A percentile compares a stretch with the other conserved stretches of the same genome.
Evolutionary conservation across 2,797 vertebrate species (phyloP).

Genomic region (Tragelaphus eurycerus): DNA sequence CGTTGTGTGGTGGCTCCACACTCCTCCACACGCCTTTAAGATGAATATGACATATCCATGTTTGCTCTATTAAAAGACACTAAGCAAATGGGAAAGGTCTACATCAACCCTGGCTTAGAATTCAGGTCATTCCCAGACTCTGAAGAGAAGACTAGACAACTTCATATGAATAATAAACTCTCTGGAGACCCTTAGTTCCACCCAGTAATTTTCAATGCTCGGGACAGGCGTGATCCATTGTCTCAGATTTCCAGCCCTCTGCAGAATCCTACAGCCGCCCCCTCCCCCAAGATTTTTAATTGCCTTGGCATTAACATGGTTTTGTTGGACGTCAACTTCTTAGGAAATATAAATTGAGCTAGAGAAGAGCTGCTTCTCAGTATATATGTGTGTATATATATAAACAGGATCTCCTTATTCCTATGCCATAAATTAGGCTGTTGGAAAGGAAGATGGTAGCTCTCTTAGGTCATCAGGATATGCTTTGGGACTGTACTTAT

Average conservation of each 20-base stretch:
- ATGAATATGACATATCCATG: slow-evolving; percentile 16
- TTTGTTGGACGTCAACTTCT: slow-evolving; percentile 36
- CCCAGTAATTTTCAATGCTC: slow-evolving; percentile 43
- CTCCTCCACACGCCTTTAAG: background rate
- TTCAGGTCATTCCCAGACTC: slow-evolving; percentile 46
- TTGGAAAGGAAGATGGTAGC: slow-evolving; percentile 27
- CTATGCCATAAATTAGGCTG: slow-evolving; percentile 22
- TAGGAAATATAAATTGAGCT: slow-evolving; percentile 26
- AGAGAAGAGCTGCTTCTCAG: slow-evolving; percentile 48
- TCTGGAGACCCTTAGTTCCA: slow-evolving; percentile 29
- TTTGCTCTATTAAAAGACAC: slow-evolving; percentile 39
- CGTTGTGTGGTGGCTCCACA: background rate
- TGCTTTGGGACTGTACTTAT: background rate
- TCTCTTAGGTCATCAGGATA: slow-evolving; percentile 28
- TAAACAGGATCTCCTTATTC: slow-evolving; percentile 38
- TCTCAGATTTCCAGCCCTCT: slow-evolving; percentile 52
- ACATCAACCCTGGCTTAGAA: slow-evolving; percentile 35
- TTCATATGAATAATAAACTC: slow-evolving; percentile 47
- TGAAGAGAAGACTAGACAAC: slow-evolving; percentile 25
- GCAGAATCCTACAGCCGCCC: background rate
- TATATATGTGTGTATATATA: background rate
- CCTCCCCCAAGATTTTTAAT: background rate
- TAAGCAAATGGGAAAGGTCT: slow-evolving; percentile 31
- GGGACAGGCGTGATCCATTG: slow-evolving; percentile 1
- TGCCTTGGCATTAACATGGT: slow-evolving; percentile 18